Percentiles rank a stretch among this genome's conserved stretches.
Evolutionary conservation across 2,888 invertebrate genomes (phyloP).

Genomic region (Rotaria macrura): DNA sequence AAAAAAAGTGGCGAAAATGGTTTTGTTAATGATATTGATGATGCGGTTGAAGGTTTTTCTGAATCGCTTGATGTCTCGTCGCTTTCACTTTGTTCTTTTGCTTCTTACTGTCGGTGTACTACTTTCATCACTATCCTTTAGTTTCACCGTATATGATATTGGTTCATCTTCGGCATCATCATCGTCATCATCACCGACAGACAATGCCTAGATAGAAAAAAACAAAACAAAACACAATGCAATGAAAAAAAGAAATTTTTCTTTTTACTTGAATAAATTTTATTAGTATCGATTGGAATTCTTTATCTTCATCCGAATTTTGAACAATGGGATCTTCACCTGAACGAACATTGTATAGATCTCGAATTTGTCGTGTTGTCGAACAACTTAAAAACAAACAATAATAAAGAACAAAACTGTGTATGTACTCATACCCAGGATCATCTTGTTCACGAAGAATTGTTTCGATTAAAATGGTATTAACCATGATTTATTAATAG

Average conservation of each 20-base stretch:
- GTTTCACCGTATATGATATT: background rate
- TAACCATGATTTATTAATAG: background rate
- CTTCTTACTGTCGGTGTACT: background rate
- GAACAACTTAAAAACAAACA: background rate
- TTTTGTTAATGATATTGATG: background rate
- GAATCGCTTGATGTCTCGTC: background rate
- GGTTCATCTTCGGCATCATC: background rate
- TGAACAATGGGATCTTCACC: slow-evolving; percentile 3
- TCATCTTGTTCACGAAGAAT: background rate
- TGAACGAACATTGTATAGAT: background rate
- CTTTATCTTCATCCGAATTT: background rate
- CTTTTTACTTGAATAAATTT: background rate
- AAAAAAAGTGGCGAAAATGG: slow-evolving; percentile 6
- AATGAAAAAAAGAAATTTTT: background rate
- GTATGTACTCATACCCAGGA: background rate
- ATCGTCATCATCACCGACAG: background rate
- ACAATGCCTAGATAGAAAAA: background rate
- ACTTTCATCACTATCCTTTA: background rate
- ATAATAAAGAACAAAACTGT: background rate
- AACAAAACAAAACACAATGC: background rate
- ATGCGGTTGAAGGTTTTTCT: background rate
- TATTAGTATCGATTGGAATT: background rate
- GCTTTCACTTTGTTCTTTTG: background rate
- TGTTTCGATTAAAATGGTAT: background rate
- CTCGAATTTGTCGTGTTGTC: background rate